Base-by-base conservation (phyloP, 1,140 invertebrate genomes). In the Drosophila arawakana region DNA sequence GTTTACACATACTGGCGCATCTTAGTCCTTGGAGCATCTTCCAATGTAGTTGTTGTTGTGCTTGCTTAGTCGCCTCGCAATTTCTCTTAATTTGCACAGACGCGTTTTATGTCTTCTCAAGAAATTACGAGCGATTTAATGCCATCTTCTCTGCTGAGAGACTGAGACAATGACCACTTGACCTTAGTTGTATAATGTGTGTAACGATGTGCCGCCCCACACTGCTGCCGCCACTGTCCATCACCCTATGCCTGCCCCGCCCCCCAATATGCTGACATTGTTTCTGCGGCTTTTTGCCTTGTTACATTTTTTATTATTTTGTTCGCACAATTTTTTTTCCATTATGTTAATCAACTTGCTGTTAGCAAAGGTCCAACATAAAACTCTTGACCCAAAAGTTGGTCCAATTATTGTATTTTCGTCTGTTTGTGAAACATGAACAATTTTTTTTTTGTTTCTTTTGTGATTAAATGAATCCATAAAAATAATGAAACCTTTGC, bases 151-250 rank as follows among this genome's bases (percentile, higher is more conserved):
- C 60, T 25, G 25, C 52, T 30, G 25, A 59, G 59, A 59, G 37
- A 30, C 43, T 52, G 44, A 74, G 65, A 78, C 78, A 80, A 80
- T 70, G 71, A 80, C 78, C 78, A 80, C 70, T 78, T 80, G 78
- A 80, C 78, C 78, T 80, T 77, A 80, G 74, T 37, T 77, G 15
- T 52, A 47, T 60, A 69, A 65, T 74, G 35, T 61, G 25, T 47
- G 30, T 37, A 52, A 46, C 47, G 34, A 47, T 44, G 41, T 60
- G 46, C 39, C 55, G 18, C 15, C 59, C n/a, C 55, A 8, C 55
- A 3, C 3, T 18, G 25, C 52, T 9, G 9, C 34, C 52, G 18
- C 25, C 58, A 11, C 55, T 25, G 7, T 11, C 55, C 41, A 6
- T 46, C 21, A 13, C 25, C 15, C 35, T 13, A 11, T 4, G 54